phyloP scores from a whole-genome alignment of 2,888 invertebrate genomes.

The Dolomedes plantarius region DNA sequence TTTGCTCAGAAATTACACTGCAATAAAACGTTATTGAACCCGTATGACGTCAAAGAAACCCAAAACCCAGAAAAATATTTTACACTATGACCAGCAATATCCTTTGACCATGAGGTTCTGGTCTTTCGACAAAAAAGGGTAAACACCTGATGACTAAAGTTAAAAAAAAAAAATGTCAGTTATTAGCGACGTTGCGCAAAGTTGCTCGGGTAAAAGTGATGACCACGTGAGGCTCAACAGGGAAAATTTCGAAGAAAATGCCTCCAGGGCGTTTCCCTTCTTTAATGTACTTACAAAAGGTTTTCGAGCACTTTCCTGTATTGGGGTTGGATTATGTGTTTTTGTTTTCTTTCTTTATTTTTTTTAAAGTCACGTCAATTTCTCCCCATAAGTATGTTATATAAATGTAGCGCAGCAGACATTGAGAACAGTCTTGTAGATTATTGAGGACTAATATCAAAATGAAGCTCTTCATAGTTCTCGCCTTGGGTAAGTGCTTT shows the following conservation, averaged over 20 bases:
- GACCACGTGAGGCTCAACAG: constrained; percentile 45
- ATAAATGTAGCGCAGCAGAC: constrained; percentile 31
- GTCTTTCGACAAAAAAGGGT: neutral
- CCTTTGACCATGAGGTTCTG: neutral
- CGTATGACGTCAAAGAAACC: neutral
- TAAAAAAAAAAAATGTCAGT: constrained; percentile 11
- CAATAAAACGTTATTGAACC: too few species aligned
- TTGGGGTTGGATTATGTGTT: neutral
- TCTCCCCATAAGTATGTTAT: constrained; percentile 39
- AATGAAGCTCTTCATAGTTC: constrained; percentile 26
- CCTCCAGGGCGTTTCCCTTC: constrained; percentile 47
- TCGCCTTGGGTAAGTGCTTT: constrained; percentile 52
- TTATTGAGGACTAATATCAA: neutral
- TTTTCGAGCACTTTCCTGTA: constrained; percentile 32
- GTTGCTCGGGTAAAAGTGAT: neutral
- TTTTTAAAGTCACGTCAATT: neutral
- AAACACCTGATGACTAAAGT: neutral
- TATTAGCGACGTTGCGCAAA: constrained; percentile 25
- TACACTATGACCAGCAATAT: neutral
- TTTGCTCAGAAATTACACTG: too few species aligned
- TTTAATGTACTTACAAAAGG: neutral
- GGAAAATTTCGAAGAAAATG: constrained; percentile 31
- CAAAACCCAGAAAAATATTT: neutral
- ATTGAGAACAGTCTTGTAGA: constrained; percentile 8
- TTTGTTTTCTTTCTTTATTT: constrained; percentile 31